phyloP scores from a whole-genome alignment of 1,140 invertebrate genomes.

The Papilio aristodemus region DNA sequence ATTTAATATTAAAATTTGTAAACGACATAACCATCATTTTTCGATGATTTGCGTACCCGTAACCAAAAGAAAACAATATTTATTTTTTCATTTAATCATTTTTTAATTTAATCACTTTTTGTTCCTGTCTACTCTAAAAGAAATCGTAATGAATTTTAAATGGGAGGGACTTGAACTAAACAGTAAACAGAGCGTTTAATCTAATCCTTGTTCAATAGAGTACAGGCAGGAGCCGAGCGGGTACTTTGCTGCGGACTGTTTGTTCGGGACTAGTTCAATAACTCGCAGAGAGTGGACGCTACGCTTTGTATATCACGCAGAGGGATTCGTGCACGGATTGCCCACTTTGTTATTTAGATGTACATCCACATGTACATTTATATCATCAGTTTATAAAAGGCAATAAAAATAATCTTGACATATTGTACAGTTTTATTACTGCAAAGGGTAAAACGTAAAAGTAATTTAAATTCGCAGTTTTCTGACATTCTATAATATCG shows the following conservation, averaged over 20 bases:
- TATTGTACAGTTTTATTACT: too few species aligned
- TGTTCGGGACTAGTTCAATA: conserved; percentile 12
- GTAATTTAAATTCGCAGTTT: too few species aligned
- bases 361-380: neutral
- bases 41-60: neutral
- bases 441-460: too few species aligned
- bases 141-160: too few species aligned
- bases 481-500: too few species aligned
- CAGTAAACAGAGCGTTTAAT: conserved; percentile 2
- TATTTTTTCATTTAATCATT: too few species aligned
- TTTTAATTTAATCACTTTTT: too few species aligned
- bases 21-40: neutral
- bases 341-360: neutral
- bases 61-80: neutral
- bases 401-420: too few species aligned
- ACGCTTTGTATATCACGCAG: neutral
- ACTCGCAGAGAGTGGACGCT: neutral
- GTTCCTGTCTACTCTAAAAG: too few species aligned
- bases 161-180: neutral
- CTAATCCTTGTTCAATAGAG: conserved; percentile 12
- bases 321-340: neutral
- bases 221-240: neutral
- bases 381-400: too few species aligned
- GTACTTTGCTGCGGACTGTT: neutral
- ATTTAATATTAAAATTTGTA: neutral